Conservation (phyloP, 2,797 vertebrate genomes). For the Eptatretus atami region DNA sequence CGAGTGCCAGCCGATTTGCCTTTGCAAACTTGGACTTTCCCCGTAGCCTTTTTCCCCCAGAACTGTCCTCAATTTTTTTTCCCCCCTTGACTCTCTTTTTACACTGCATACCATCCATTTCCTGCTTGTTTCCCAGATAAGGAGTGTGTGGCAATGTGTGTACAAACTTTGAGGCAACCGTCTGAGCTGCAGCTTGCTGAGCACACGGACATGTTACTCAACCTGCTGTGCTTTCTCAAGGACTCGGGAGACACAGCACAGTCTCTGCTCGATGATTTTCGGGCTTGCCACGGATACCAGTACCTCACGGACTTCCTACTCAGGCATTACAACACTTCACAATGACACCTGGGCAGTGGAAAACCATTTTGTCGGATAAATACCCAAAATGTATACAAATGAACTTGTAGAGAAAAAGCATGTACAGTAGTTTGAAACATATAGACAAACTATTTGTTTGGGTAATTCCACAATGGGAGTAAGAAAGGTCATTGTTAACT, state of each 20-base stretch:
- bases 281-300: constrained; percentile 86
- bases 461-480: no score
- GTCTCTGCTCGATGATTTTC: constrained; percentile 69
- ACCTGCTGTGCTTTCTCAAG: constrained; percentile 89
- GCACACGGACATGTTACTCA: constrained; percentile 96
- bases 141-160: constrained; percentile 69
- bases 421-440: no score
- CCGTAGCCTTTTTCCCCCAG: no score
- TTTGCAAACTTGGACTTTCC: no score
- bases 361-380: no score
- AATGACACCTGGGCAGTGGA: neutral
- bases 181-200: constrained; percentile 75
- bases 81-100: neutral
- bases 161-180: constrained; percentile 97
- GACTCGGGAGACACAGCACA: constrained; percentile 91
- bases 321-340: constrained; percentile 22
- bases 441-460: no score
- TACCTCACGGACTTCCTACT: constrained; percentile 87
- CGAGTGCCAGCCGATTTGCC: no score
- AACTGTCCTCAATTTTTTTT: no score
- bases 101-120: no score
- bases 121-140: constrained; percentile 27
- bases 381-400: no score
- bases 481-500: no score
- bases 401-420: no score